phyloP scores from a whole-genome alignment of 2,113 vertebrate genomes.

The Scopus umbretta region DNA sequence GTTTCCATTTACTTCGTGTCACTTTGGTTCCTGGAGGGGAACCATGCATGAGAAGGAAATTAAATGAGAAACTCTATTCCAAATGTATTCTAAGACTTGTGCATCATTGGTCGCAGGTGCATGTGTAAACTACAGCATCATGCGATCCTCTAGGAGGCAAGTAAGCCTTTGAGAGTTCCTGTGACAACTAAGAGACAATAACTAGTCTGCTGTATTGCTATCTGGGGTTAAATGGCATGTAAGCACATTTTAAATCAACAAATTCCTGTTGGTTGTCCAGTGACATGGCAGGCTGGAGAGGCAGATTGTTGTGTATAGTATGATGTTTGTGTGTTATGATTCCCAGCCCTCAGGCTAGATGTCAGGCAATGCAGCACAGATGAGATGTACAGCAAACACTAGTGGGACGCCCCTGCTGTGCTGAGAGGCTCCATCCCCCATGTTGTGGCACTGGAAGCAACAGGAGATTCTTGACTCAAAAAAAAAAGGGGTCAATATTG shows the following conservation, averaged over 20 bases:
- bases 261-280: background rate
- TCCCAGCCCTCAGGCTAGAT: background rate
- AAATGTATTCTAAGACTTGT: background rate
- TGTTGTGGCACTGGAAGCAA: background rate
- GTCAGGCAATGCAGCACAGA: background rate
- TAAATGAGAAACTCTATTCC: background rate
- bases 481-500: background rate
- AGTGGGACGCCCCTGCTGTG: background rate
- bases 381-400: background rate
- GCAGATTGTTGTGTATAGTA: background rate
- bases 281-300: background rate
- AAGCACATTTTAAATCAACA: background rate
- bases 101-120: background rate
- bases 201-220: background rate
- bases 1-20: background rate
- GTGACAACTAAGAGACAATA: background rate
- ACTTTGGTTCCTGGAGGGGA: background rate
- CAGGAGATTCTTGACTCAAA: background rate
- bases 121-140: background rate
- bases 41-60: background rate
- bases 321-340: background rate
- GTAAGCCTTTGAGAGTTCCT: background rate
- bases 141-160: background rate
- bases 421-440: background rate
- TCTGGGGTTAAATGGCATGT: rapidly evolving